Percentiles rank a stretch among this genome's conserved stretches.
Conservation (phyloP, 2,113 vertebrate genomes). For the Monopterus albus region DNA sequence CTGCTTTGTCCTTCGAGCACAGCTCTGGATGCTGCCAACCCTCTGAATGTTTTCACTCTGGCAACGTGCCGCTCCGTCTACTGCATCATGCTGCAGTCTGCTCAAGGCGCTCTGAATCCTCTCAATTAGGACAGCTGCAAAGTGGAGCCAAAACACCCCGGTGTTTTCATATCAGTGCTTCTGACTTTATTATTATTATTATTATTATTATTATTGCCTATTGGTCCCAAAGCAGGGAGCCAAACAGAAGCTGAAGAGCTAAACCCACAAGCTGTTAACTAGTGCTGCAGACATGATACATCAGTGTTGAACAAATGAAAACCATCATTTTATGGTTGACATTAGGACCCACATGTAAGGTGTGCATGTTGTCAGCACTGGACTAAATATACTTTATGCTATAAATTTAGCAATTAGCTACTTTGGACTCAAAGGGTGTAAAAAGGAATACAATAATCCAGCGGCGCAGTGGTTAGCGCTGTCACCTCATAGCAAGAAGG, state of each 20-base stretch:
- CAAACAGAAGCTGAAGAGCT: constrained; percentile 1
- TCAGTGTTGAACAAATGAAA: not conserved
- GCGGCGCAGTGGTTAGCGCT: too few relatives aligned
- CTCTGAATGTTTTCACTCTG: constrained; percentile 41
- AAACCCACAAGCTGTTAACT: not conserved
- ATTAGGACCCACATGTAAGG: not conserved
- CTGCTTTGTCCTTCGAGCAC: constrained; percentile 28
- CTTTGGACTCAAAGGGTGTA: not conserved
- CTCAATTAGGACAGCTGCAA: constrained; percentile 57
- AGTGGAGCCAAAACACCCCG: constrained; percentile 37
- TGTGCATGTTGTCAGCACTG: accelerated
- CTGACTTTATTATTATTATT: constrained; percentile 50
- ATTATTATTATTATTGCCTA: constrained; percentile 39
- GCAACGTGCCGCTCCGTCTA: constrained; percentile 29
- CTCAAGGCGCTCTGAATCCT: constrained; percentile 45
- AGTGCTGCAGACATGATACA: not conserved
- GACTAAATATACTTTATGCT: not conserved
- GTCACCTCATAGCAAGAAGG: too few relatives aligned
- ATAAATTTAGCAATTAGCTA: not conserved
- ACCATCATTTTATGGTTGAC: not conserved
- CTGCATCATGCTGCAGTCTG: constrained; percentile 46
- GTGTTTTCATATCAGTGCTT: constrained; percentile 39
- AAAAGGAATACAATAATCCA: too few relatives aligned
- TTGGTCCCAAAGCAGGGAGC: constrained; percentile 9
- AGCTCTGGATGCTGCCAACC: constrained; percentile 46